Evolutionary conservation across 1,140 invertebrate species (phyloP).

Genomic region (Charaxes varanes): DNA sequence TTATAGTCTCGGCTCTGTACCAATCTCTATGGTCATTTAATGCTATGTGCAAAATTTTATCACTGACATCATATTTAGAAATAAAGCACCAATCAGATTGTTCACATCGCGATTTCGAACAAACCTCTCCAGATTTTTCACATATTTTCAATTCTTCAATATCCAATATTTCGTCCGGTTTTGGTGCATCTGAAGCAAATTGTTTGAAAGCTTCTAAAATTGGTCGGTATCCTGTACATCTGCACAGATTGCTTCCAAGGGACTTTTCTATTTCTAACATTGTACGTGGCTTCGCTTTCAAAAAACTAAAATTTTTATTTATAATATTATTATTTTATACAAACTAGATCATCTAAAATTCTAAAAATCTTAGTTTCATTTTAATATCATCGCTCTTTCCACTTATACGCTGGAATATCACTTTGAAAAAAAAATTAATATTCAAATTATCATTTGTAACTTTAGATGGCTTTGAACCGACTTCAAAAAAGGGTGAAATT

Average conservation of each 20-base stretch:
- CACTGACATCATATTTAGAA: constrained; percentile 19
- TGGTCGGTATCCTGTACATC: constrained; percentile 87
- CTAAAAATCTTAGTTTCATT: not conserved
- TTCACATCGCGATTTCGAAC: constrained; percentile 32
- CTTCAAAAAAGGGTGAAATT: too few relatives aligned
- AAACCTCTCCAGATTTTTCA: constrained; percentile 41
- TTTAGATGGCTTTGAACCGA: too few relatives aligned
- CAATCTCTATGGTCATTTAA: constrained; percentile 41
- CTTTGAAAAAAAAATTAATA: too few relatives aligned
- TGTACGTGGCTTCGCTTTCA: constrained; percentile 62
- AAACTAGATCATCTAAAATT: too few relatives aligned
- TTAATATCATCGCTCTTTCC: not conserved
- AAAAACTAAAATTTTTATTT: constrained; percentile 45
- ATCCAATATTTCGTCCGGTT: constrained; percentile 21
- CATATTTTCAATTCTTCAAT: constrained; percentile 52
- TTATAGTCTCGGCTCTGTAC: constrained; percentile 32
- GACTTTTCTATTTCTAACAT: constrained; percentile 80
- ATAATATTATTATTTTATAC: too few relatives aligned
- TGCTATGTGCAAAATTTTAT: constrained; percentile 25
- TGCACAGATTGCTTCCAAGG: constrained; percentile 83
- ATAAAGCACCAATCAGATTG: constrained; percentile 45
- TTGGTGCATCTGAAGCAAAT: constrained; percentile 62
- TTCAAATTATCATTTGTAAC: too few relatives aligned
- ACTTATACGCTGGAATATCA: not conserved
- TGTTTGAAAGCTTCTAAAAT: constrained; percentile 86